Base-by-base conservation (phyloP, 2,888 invertebrate species). In the Synanthedon tipuliformis region DNA sequence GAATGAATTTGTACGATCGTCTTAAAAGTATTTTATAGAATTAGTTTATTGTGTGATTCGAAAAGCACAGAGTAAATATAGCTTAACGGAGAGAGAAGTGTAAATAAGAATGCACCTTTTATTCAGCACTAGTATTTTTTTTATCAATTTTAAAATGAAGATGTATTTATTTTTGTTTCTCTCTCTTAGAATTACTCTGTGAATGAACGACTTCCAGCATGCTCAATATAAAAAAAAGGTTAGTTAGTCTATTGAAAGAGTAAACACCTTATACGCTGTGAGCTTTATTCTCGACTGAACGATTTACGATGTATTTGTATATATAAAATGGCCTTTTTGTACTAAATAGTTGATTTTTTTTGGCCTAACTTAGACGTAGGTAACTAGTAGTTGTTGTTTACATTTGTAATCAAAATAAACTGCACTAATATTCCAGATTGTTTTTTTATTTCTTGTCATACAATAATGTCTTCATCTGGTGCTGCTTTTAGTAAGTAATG, bases 371-470 rank as follows among this genome's bases (percentile, higher is more conserved):
- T 64, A 64, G 69, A 68, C 70, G 72, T 77, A 75, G 75, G 45
- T 55, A 53, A 53, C 41, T 54, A 57, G 34, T 34, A 34, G 52
- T 59, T 74, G 71, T 78, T 74, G 71, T 75, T 69, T 68, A 68
- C 69, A 69, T 67, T 54, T 73, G 70, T 73, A 74, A 69, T 68
- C 65, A 68, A 66, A 65, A 76, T 74, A 78, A 75, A 75, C 62
- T 61, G 64, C 71, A 73, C 66, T 65, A 60, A 64, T 68, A 68
- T 65, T 51, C 7, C 4, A 51, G n/a, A n/a, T 5, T 4, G 10
- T 40, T 3, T 11, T 57, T 59, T 57, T 56, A 60, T 62, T 59
- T 66, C 55, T 53, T 53, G 53, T 66, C 61, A 75, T 57, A 77
- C 61, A 41, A 74, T 53, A 41, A 83, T 61, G 57, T 83, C 78